phyloP scores from a whole-genome alignment of 2,888 invertebrate genomes.

The Monochamus alternatus region DNA sequence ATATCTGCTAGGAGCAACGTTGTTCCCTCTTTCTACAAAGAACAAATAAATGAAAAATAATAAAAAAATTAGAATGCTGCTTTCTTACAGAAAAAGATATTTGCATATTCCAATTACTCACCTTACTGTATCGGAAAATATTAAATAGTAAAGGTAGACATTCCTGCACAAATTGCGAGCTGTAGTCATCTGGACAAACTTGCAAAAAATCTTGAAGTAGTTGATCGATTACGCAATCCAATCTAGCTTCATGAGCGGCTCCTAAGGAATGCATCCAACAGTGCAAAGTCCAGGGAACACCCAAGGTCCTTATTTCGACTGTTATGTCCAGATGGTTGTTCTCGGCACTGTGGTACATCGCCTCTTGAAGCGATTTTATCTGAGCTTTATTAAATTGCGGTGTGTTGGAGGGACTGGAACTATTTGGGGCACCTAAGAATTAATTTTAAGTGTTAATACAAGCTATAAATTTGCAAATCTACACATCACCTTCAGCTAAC shows the following conservation, averaged over 20 bases:
- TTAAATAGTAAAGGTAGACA: slow-evolving; percentile 91
- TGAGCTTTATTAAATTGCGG: slow-evolving; percentile 84
- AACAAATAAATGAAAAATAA: slow-evolving; percentile 19
- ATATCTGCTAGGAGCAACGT: slow-evolving; percentile 90
- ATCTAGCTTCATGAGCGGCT: slow-evolving; percentile 87
- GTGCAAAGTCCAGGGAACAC: slow-evolving; percentile 93
- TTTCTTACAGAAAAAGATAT: neutral
- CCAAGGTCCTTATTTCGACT: slow-evolving; percentile 87
- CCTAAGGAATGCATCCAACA: slow-evolving; percentile 94
- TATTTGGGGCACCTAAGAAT: slow-evolving; percentile 57
- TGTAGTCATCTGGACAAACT: slow-evolving; percentile 92
- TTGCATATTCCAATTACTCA: slow-evolving; percentile 65
- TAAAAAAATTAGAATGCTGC: neutral
- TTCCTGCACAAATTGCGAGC: slow-evolving; percentile 91
- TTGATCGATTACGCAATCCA: slow-evolving; percentile 91
- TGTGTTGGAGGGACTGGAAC: slow-evolving; percentile 63
- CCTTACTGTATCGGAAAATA: slow-evolving; percentile 92
- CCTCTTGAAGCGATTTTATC: slow-evolving; percentile 89
- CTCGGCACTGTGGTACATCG: slow-evolving; percentile 95
- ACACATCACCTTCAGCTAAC: slow-evolving; percentile 84
- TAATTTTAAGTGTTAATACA: neutral
- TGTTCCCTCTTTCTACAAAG: slow-evolving; percentile 87
- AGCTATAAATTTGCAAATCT: neutral
- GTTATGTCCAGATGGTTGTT: slow-evolving; percentile 93
- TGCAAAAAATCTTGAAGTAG: slow-evolving; percentile 91